phyloP scores from a whole-genome alignment of 2,888 invertebrate species.

The Bhutanitis thaidina region DNA sequence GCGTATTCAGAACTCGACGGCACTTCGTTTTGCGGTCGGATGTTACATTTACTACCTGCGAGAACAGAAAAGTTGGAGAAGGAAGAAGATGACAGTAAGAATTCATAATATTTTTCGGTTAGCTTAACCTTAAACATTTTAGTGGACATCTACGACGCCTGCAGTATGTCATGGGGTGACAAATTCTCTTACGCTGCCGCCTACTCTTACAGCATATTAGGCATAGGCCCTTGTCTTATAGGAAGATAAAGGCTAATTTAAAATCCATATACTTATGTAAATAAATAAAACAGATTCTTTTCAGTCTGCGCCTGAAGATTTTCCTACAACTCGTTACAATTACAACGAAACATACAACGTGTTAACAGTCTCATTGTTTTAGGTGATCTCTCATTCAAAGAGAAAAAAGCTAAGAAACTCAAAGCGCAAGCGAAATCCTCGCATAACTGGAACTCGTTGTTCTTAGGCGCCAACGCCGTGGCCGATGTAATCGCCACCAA shows the following conservation, averaged over 20 bases:
- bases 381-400: conserved; percentile 88
- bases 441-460: conserved; percentile 98
- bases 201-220: too few relatives aligned
- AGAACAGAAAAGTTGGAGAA: conserved; percentile 81
- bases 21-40: conserved; percentile 92
- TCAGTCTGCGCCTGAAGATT: too few relatives aligned
- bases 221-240: too few relatives aligned
- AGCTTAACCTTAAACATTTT: too few relatives aligned
- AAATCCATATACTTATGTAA: too few relatives aligned
- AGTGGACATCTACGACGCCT: not conserved
- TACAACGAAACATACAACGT: too few relatives aligned
- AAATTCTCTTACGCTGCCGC: too few relatives aligned
- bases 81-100: conserved; percentile 61
- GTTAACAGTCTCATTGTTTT: conserved; percentile 28
- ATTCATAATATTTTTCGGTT: too few relatives aligned
- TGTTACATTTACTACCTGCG: conserved; percentile 95
- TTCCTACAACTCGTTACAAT: too few relatives aligned
- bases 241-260: too few relatives aligned
- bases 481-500: conserved; percentile 93
- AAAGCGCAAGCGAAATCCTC: conserved; percentile 88
- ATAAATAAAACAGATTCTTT: too few relatives aligned
- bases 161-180: too few relatives aligned
- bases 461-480: conserved; percentile 95
- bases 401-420: conserved; percentile 87
- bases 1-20: conserved; percentile 95